These are phyloP conservation scores for Dipodomys merriami DNA, from an alignment of 2,113 vertebrate species.

Conservation along the genomic window DNA sequence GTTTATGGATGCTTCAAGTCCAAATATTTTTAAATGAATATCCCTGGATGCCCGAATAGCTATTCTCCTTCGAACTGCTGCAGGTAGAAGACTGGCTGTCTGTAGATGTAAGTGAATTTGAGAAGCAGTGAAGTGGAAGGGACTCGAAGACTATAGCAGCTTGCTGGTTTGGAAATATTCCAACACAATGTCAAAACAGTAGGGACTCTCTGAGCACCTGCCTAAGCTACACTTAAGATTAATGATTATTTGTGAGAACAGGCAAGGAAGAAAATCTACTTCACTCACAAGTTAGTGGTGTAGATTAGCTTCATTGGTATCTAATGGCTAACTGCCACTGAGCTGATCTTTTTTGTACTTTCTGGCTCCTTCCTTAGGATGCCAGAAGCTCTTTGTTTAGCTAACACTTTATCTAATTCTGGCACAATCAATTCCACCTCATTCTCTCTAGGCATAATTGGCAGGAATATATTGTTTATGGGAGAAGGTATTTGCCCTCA, in stretches of 20 bases:
- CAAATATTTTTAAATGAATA: slow-evolving; percentile 42
- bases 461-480: slow-evolving; percentile 59
- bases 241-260: slow-evolving; percentile 78
- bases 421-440: slow-evolving; percentile 73
- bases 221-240: slow-evolving; percentile 72
- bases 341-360: slow-evolving; percentile 69
- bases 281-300: slow-evolving; percentile 59
- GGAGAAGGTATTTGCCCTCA: slow-evolving; percentile 51
- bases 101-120: slow-evolving; percentile 69
- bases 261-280: slow-evolving; percentile 75
- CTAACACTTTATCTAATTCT: slow-evolving; percentile 73
- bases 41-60: slow-evolving; percentile 2
- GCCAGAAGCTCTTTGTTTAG: slow-evolving; percentile 73
- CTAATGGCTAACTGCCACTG: slow-evolving; percentile 74
- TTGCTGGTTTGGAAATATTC: slow-evolving; percentile 73
- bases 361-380: slow-evolving; percentile 68
- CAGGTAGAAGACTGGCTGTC: slow-evolving; percentile 50
- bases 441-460: slow-evolving; percentile 53
- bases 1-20: slow-evolving; percentile 40
- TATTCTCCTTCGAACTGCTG: slow-evolving; percentile 3
- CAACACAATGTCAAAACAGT: slow-evolving; percentile 73
- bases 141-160: slow-evolving; percentile 66
- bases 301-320: slow-evolving; percentile 68
- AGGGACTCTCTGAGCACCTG: slow-evolving; percentile 74
- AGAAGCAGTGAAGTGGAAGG: slow-evolving; percentile 67